phyloP scores from a whole-genome alignment of 1,140 invertebrate species.

The Paramacrobiotus metropolitanus region DNA sequence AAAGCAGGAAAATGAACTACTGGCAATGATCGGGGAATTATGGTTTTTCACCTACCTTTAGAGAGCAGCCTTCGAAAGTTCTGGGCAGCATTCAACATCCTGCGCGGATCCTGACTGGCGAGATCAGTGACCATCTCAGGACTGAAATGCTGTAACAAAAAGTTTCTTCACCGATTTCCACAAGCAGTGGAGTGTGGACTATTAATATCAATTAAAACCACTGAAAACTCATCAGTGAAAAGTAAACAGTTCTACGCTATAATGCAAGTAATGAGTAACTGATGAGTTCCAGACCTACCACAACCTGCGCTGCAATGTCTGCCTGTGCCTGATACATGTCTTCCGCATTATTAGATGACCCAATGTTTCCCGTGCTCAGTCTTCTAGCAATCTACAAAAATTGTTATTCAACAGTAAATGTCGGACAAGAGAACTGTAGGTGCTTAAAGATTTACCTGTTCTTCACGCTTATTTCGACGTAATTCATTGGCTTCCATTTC shows the following conservation, averaged over 20 bases:
- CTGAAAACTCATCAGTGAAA: too few relatives aligned
- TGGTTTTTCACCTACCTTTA: conserved; percentile 31
- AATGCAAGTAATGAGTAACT: too few relatives aligned
- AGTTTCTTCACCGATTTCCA: background rate
- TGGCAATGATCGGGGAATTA: too few relatives aligned
- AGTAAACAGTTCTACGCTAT: too few relatives aligned
- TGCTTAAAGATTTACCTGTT: too few relatives aligned
- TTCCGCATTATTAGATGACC: background rate
- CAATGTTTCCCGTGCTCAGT: background rate
- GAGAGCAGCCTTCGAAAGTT: conserved; percentile 82
- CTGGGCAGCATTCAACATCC: conserved; percentile 55
- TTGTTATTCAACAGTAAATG: too few relatives aligned
- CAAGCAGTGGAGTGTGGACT: background rate
- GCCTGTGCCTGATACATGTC: background rate
- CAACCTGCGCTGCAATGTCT: background rate
- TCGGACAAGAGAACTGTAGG: too few relatives aligned
- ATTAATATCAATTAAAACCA: background rate
- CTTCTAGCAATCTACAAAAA: background rate
- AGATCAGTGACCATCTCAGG: background rate
- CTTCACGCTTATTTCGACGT: too few relatives aligned
- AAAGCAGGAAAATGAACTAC: too few relatives aligned
- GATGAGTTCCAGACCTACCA: background rate
- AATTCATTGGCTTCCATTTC: too few relatives aligned
- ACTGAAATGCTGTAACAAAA: background rate
- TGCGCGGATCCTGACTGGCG: background rate